Evolutionary conservation across 2,797 vertebrate species (phyloP).

Genomic region (Darevskia nairensis): DNA sequence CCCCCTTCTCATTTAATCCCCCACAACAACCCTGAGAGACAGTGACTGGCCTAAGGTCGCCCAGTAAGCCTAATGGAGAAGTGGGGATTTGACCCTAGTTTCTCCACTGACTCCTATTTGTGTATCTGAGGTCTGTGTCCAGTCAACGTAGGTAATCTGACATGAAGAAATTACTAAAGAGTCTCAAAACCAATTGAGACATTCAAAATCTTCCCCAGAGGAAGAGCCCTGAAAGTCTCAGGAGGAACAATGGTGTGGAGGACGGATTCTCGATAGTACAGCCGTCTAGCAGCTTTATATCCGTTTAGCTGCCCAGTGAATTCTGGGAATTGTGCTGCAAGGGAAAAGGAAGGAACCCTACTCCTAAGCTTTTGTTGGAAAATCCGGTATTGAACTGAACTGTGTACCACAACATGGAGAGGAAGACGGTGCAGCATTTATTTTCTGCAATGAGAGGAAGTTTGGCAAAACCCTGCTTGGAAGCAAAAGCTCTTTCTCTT

Average conservation of each 20-base stretch:
- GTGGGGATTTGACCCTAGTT: too few relatives aligned
- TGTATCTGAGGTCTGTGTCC: background rate
- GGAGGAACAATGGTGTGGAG: background rate
- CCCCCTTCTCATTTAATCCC: too few relatives aligned
- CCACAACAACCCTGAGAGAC: too few relatives aligned
- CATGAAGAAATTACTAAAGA: background rate
- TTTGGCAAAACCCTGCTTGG: background rate
- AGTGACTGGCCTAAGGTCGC: too few relatives aligned
- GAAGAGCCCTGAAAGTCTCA: background rate
- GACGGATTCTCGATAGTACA: background rate
- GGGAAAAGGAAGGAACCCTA: background rate
- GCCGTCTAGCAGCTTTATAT: background rate
- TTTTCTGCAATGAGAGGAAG: background rate
- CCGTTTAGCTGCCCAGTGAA: background rate
- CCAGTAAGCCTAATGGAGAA: too few relatives aligned
- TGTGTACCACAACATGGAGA: background rate
- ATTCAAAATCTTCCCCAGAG: background rate
- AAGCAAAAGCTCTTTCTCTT: background rate
- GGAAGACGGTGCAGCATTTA: background rate
- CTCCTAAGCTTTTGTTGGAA: background rate
- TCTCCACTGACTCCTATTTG: background rate
- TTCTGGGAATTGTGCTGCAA: background rate
- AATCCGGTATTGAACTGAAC: background rate
- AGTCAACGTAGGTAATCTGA: background rate
- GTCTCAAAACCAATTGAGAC: background rate